Conservation (phyloP, 35 echinoderm and acorn worm genomes). For the Acanthaster planci region DNA sequence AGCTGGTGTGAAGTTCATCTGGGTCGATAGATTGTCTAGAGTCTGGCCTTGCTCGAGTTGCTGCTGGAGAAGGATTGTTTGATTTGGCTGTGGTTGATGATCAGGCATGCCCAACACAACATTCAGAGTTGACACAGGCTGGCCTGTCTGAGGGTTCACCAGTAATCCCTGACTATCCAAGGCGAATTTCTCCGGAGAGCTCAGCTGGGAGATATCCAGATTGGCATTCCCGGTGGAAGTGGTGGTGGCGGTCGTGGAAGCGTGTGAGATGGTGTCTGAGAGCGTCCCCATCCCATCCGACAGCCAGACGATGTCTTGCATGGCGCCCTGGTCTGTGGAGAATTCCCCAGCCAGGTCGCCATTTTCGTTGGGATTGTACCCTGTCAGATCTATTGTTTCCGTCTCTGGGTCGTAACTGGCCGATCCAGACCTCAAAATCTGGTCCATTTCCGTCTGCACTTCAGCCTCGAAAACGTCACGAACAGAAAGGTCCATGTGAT, state of each 20-base stretch:
- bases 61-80: conserved; percentile 34
- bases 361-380: conserved; percentile 33
- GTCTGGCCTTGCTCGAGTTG: conserved; percentile 36
- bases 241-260: conserved; percentile 16
- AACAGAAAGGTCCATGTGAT: conserved; percentile 76
- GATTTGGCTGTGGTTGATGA: conserved; percentile 30
- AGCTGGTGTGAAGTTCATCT: conserved; percentile 50
- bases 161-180: conserved; percentile 69
- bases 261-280: conserved; percentile 28
- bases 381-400: not conserved
- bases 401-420: conserved; percentile 51
- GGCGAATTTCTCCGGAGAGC: conserved; percentile 64
- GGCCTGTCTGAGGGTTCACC: conserved; percentile 88
- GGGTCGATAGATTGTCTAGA: conserved; percentile 40
- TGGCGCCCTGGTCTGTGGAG: conserved; percentile 7
- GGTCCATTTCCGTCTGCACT: conserved; percentile 89
- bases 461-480: conserved; percentile 89
- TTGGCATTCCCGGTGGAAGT: conserved; percentile 43
- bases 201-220: conserved; percentile 63
- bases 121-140: conserved; percentile 65
- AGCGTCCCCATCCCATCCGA: conserved; percentile 44
- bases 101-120: conserved; percentile 25
- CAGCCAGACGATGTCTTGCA: conserved; percentile 19
- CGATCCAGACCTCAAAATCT: conserved; percentile 76
- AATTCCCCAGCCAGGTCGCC: conserved; percentile 12